Conservation (phyloP, 2,797 vertebrate species). For the Rousettus madagascariensis region DNA sequence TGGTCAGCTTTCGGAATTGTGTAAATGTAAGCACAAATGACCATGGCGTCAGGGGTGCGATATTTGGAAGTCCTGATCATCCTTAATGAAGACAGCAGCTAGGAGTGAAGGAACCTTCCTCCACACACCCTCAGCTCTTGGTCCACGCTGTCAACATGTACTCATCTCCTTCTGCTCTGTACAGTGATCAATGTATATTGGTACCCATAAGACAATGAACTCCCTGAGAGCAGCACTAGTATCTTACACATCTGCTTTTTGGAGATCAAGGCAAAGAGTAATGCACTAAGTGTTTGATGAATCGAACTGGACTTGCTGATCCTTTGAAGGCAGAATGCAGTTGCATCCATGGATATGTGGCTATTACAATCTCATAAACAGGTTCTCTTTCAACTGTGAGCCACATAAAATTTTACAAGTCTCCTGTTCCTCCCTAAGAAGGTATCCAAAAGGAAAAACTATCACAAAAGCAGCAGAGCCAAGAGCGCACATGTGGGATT, state of each 20-base stretch:
- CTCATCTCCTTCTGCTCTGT: background rate
- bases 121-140: background rate
- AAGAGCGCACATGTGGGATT: background rate
- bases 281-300: background rate
- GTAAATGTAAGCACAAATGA: background rate
- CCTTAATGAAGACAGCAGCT: background rate
- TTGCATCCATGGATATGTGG: background rate
- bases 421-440: slow-evolving; percentile 23
- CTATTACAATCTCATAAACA: slow-evolving; percentile 7
- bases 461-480: background rate
- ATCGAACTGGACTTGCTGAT: background rate
- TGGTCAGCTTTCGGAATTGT: background rate
- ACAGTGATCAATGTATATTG: background rate
- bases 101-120: background rate
- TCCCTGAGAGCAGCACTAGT: background rate
- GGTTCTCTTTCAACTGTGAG: slow-evolving; percentile 6
- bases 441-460: background rate
- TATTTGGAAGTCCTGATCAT: background rate
- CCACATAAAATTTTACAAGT: slow-evolving; percentile 39
- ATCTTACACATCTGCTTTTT: background rate
- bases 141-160: accelerated
- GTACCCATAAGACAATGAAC: background rate
- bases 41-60: too few relatives aligned
- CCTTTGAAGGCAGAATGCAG: background rate
- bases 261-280: background rate